These are phyloP conservation scores for Synanthedon andrenaeformis DNA, from an alignment of 2,888 invertebrate genomes.

Conservation along the genomic window DNA sequence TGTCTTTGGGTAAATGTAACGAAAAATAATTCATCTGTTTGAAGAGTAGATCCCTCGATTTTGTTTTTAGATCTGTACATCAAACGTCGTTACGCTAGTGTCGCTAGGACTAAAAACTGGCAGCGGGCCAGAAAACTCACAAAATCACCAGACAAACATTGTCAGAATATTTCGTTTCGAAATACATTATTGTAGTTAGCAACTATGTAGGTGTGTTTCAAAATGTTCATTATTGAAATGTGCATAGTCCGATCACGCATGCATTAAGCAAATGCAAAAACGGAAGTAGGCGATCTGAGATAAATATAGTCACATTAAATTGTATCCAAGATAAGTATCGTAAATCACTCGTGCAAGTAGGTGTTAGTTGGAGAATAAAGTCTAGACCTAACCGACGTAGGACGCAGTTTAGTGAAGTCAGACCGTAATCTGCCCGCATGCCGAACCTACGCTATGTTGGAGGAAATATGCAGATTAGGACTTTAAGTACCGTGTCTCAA, in stretches of 20 bases:
- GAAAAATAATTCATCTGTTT: not conserved
- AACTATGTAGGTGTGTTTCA: too few relatives aligned
- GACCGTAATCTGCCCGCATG: conserved; percentile 4
- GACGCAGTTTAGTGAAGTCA: not conserved
- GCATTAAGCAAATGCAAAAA: too few relatives aligned
- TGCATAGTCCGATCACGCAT: too few relatives aligned
- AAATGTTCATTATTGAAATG: too few relatives aligned
- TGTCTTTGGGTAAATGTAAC: not conserved
- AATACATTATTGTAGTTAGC: too few relatives aligned
- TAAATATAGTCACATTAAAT: not conserved
- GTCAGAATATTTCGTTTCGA: not conserved
- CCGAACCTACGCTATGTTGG: conserved; percentile 8
- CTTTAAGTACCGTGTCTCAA: conserved; percentile 4
- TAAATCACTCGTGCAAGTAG: not conserved
- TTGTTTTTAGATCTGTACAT: not conserved
- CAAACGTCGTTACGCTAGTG: not conserved
- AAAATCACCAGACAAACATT: not conserved
- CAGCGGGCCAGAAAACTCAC: not conserved
- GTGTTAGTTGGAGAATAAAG: not conserved
- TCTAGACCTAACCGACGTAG: not conserved
- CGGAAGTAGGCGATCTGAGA: too few relatives aligned
- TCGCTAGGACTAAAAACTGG: not conserved
- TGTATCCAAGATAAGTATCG: not conserved
- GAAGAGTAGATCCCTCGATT: not conserved
- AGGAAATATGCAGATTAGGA: conserved; percentile 11